A percentile compares a stretch with the other conserved stretches of the same genome.
These are phyloP conservation scores for Ailuropoda melanoleuca DNA, from an alignment of 2,113 vertebrate species.

Conservation along the genomic window DNA sequence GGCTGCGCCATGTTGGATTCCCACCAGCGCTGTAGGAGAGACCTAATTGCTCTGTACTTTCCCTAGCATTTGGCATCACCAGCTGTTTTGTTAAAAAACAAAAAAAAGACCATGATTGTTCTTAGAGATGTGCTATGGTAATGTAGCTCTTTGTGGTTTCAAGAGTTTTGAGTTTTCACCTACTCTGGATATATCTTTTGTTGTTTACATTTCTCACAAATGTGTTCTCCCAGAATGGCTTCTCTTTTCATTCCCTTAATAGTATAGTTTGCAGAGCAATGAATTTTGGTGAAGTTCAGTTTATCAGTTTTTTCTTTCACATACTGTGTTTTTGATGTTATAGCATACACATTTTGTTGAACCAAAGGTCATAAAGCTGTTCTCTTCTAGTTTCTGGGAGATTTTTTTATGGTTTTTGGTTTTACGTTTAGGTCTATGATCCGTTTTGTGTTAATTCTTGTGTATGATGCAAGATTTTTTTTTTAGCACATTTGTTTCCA, in stretches of 20 bases:
- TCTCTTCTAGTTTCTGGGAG: neutral
- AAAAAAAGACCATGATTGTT: neutral
- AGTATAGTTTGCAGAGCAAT: neutral
- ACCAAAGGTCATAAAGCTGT: neutral
- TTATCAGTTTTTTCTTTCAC: neutral
- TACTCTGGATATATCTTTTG: neutral
- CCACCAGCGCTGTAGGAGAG: neutral
- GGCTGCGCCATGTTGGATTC: neutral
- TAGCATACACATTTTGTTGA: neutral
- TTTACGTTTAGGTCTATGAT: neutral
- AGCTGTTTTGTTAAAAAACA: neutral
- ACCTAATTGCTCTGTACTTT: neutral
- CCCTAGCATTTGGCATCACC: neutral
- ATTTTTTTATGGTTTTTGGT: neutral
- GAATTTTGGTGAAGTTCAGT: neutral
- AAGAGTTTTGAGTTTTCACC: neutral
- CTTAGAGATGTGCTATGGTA: neutral
- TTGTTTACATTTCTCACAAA: neutral
- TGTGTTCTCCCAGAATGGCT: neutral
- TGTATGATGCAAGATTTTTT: neutral
- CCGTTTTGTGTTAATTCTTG: neutral
- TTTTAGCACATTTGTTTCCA: neutral
- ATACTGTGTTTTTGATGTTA: neutral
- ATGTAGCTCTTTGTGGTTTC: neutral
- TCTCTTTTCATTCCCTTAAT: neutral